phyloP scores from a whole-genome alignment of 1,140 invertebrate genomes.

The Carposina sasakii region DNA sequence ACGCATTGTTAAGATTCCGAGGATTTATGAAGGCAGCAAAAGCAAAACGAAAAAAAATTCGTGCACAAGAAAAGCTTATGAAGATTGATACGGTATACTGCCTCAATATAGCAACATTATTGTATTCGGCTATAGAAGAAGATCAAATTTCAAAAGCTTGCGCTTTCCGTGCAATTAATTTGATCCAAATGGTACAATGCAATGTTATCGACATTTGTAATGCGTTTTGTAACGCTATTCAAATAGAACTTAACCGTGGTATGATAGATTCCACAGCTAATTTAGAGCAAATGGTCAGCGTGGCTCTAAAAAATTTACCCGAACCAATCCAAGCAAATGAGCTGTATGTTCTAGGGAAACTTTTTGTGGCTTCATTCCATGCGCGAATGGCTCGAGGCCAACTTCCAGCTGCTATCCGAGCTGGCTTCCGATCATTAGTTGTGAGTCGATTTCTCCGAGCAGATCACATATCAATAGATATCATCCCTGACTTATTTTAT shows the following conservation, averaged over 20 bases:
- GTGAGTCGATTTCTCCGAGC: conserved; percentile 55
- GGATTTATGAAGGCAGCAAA: conserved; percentile 28
- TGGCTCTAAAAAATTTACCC: conserved; percentile 32
- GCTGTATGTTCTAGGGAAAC: conserved; percentile 54
- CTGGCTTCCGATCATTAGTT: conserved; percentile 54
- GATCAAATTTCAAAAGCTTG: conserved; percentile 43
- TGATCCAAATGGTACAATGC: conserved; percentile 45
- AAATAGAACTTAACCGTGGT: conserved; percentile 51
- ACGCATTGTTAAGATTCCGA: conserved; percentile 39
- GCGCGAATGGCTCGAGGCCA: conserved; percentile 46
- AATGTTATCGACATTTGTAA: conserved; percentile 49
- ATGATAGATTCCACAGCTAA: conserved; percentile 39
- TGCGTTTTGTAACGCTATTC: conserved; percentile 43
- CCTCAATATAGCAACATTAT: conserved; percentile 51
- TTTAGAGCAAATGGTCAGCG: conserved; percentile 41
- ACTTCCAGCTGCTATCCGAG: conserved; percentile 43
- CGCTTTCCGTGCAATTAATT: conserved; percentile 40
- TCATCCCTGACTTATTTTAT: conserved; percentile 61
- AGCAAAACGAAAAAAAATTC: conserved; percentile 38
- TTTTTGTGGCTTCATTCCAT: conserved; percentile 53
- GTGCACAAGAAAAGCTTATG: conserved; percentile 31
- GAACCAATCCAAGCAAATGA: conserved; percentile 46
- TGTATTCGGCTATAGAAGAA: conserved; percentile 47
- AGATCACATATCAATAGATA: conserved; percentile 47
- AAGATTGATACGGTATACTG: conserved; percentile 56